Evolutionary conservation across 2,888 invertebrate genomes (phyloP).

Genomic region (Dascillus cervinus): DNA sequence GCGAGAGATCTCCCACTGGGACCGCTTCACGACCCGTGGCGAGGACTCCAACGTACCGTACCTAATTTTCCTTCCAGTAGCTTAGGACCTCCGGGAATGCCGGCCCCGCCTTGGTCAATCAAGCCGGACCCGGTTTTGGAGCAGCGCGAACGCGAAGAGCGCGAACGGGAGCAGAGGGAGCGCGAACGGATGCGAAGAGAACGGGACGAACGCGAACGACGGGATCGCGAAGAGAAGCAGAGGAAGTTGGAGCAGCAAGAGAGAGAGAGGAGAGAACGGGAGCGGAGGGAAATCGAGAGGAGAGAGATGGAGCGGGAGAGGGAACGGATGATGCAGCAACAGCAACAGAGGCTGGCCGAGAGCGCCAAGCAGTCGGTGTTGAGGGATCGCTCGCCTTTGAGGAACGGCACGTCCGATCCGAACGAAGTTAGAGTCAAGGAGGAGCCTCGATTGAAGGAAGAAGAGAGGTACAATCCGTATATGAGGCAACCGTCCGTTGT

Average conservation of each 20-base stretch:
- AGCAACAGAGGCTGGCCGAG: constrained; percentile 47
- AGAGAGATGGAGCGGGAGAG: constrained; percentile 50
- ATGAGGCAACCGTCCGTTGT: constrained; percentile 35
- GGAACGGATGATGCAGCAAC: constrained; percentile 55
- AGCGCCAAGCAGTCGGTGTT: constrained; percentile 42
- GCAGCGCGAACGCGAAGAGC: constrained; percentile 54
- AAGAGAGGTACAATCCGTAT: constrained; percentile 49
- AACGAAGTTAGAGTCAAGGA: constrained; percentile 55
- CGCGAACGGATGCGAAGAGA: constrained; percentile 49
- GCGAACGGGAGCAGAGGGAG: constrained; percentile 53
- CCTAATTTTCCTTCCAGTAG: constrained; percentile 47
- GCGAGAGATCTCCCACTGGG: constrained; percentile 39
- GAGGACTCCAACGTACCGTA: constrained; percentile 56
- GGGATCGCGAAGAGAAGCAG: constrained; percentile 47
- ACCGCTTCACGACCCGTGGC: constrained; percentile 59
- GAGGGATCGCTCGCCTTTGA: constrained; percentile 66
- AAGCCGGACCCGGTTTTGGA: constrained; percentile 60
- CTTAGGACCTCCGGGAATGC: constrained; percentile 42
- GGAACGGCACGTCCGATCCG: constrained; percentile 54
- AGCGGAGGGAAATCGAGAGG: constrained; percentile 46
- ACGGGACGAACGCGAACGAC: constrained; percentile 53
- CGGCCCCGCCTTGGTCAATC: constrained; percentile 52
- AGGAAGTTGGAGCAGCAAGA: constrained; percentile 44
- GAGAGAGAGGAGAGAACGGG: constrained; percentile 42
- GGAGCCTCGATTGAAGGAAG: constrained; percentile 50